Conservation (phyloP, 2,797 vertebrate genomes). For the Eulemur coronatus region DNA sequence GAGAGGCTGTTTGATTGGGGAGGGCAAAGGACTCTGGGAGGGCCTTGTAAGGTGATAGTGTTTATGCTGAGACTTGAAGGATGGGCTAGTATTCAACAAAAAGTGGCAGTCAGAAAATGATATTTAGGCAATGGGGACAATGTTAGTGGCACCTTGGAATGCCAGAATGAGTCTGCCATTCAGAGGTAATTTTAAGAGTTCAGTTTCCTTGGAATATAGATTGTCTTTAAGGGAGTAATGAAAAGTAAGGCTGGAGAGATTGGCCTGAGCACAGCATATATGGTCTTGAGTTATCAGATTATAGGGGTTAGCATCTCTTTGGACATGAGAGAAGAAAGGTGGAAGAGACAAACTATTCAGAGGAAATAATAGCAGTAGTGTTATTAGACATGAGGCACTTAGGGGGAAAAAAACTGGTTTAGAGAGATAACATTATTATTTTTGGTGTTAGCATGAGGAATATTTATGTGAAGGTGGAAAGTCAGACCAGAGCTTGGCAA, state of each 20-base stretch:
- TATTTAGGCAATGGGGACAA: neutral
- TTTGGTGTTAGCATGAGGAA: neutral
- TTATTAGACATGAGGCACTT: neutral
- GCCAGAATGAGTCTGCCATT: neutral
- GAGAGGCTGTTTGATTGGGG: neutral
- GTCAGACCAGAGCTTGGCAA: neutral
- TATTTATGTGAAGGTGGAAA: neutral
- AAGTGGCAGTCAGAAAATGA: neutral
- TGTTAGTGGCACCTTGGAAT: neutral
- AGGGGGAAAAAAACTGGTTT: neutral
- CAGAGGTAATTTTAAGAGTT: neutral
- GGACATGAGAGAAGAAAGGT: neutral
- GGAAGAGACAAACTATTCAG: neutral
- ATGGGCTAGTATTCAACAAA: neutral
- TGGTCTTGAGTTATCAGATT: neutral
- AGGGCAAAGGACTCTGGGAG: neutral
- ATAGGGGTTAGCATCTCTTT: neutral
- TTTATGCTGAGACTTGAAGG: neutral
- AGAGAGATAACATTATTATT: neutral
- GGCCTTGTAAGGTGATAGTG: neutral
- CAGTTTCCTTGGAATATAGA: neutral
- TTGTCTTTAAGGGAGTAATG: neutral
- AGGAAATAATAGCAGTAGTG: neutral
- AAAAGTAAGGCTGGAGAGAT: neutral
- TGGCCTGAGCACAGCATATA: neutral